Conservation (phyloP, 2,888 invertebrate genomes). For the Pyrochroa serraticornis region DNA sequence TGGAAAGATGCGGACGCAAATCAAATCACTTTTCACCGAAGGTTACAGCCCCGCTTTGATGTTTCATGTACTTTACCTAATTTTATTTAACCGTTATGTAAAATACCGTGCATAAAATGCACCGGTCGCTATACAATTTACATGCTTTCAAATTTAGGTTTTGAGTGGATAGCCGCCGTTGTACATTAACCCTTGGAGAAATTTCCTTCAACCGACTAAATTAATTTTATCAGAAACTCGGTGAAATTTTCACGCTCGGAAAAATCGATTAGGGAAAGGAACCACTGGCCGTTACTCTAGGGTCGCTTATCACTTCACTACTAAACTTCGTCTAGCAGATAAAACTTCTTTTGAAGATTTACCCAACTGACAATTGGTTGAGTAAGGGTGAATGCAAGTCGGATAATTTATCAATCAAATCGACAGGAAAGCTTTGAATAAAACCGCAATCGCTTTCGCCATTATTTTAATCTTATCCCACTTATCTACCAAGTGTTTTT, state of each 20-base stretch:
- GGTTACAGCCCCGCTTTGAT: slow-evolving; percentile 5
- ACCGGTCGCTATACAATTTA: slow-evolving; percentile 30
- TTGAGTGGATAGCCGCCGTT: slow-evolving; percentile 19
- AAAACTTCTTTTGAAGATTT: slow-evolving; percentile 16
- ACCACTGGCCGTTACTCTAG: background rate
- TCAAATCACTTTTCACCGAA: slow-evolving; percentile 3
- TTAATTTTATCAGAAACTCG: slow-evolving; percentile 17
- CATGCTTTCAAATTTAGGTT: slow-evolving; percentile 32
- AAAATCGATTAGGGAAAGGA: background rate
- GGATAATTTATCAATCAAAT: slow-evolving; percentile 26
- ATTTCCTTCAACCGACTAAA: slow-evolving; percentile 1
- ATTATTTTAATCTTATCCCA: slow-evolving; percentile 3
- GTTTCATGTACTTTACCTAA: slow-evolving; percentile 29
- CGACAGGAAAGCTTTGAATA: slow-evolving; percentile 9
- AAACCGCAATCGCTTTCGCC: slow-evolving; percentile 1
- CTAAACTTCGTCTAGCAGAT: slow-evolving; percentile 6
- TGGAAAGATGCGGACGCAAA: slow-evolving; percentile 1
- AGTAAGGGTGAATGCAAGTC: slow-evolving; percentile 21
- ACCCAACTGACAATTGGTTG: slow-evolving; percentile 7
- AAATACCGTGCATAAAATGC: slow-evolving; percentile 30
- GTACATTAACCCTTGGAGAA: slow-evolving; percentile 12
- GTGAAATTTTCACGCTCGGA: slow-evolving; percentile 11
- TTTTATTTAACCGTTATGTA: slow-evolving; percentile 31
- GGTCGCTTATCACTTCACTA: slow-evolving; percentile 12
- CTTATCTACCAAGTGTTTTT: slow-evolving; percentile 7